Conservation (phyloP, 2,113 vertebrate species). For the Solea solea region DNA sequence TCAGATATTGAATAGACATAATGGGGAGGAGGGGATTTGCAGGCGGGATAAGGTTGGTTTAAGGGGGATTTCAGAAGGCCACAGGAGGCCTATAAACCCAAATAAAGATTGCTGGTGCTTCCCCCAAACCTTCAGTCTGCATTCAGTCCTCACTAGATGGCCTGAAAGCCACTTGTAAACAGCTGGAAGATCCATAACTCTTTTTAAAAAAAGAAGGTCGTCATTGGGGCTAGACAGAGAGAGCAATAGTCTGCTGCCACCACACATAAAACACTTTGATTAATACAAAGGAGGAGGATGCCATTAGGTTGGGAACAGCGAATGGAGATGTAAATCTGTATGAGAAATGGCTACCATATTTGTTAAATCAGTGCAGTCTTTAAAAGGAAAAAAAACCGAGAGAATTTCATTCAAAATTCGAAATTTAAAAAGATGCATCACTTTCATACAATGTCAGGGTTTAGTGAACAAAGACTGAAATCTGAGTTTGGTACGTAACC, state of each 20-base stretch:
- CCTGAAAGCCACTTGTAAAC: slow-evolving; percentile 43
- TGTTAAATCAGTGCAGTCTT: slow-evolving; percentile 12
- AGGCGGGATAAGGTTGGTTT: slow-evolving; percentile 21
- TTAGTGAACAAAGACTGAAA: slow-evolving; percentile 41
- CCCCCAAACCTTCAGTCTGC: slow-evolving; percentile 21
- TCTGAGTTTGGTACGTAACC: background rate
- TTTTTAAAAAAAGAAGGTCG: slow-evolving; percentile 4
- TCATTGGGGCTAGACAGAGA: slow-evolving; percentile 19
- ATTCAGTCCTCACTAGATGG: slow-evolving; percentile 37
- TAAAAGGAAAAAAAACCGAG: background rate
- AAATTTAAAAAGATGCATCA: background rate
- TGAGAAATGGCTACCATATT: slow-evolving; percentile 21
- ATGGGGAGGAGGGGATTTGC: slow-evolving; percentile 18
- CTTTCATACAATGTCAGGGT: background rate
- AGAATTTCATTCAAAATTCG: background rate
- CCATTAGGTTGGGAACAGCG: slow-evolving; percentile 14
- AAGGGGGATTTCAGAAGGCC: slow-evolving; percentile 51
- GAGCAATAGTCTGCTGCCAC: background rate
- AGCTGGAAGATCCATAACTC: slow-evolving; percentile 52
- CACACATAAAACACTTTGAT: slow-evolving; percentile 39
- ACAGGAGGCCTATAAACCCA: slow-evolving; percentile 51
- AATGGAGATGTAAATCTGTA: slow-evolving; percentile 38
- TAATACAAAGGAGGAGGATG: slow-evolving; percentile 24
- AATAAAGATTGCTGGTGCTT: slow-evolving; percentile 62
- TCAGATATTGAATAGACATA: slow-evolving; percentile 41